phyloP scores from a whole-genome alignment of 2,113 vertebrate genomes.

The Pipra filicauda region DNA sequence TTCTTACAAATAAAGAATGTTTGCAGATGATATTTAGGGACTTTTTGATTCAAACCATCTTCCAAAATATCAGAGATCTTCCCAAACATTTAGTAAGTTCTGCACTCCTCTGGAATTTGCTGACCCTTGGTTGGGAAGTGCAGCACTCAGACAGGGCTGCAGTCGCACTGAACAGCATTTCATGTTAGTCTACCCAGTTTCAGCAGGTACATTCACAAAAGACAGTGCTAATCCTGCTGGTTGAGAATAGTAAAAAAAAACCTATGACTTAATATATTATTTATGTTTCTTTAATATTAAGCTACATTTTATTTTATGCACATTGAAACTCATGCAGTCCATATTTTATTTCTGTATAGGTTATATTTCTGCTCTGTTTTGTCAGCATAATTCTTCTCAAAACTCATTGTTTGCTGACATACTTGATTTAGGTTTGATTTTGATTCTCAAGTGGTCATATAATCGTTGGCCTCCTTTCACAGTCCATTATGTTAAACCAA shows the following conservation, averaged over 20 bases:
- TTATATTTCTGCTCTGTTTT: not conserved
- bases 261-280: not conserved
- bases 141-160: not conserved
- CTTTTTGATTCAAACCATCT: not conserved
- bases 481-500: conserved; percentile 15
- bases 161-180: not conserved
- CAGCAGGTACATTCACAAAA: not conserved
- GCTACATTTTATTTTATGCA: not conserved
- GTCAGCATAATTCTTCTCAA: not conserved
- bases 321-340: not conserved
- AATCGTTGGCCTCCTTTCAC: conserved; percentile 5
- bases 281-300: not conserved
- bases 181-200: not conserved
- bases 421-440: not conserved
- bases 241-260: not conserved
- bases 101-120: not conserved
- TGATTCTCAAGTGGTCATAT: not conserved
- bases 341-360: not conserved
- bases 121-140: not conserved
- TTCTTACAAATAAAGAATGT: not conserved
- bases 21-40: not conserved
- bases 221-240: not conserved
- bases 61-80: not conserved
- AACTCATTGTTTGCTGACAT: not conserved
- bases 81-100: not conserved